Evolutionary conservation across 2,888 invertebrate species (phyloP).

Genomic region (Callosobruchus maculatus): DNA sequence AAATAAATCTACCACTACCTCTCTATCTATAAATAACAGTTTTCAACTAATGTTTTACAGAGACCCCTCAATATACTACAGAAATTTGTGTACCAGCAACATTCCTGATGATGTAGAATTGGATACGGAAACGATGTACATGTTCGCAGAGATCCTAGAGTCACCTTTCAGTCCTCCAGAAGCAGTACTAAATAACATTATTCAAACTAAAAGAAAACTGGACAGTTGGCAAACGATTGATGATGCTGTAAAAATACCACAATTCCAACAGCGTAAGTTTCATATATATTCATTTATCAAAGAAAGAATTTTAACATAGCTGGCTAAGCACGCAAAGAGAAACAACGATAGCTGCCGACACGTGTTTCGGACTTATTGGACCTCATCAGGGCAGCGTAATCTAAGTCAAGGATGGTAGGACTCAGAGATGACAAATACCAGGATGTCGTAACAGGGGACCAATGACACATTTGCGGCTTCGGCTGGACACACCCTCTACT

Average conservation of each 20-base stretch:
- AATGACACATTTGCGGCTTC: too few species aligned
- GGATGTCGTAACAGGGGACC: too few species aligned
- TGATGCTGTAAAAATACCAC: background rate
- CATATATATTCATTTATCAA: too few species aligned
- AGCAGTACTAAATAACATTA: conserved; percentile 20
- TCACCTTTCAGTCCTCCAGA: conserved; percentile 26
- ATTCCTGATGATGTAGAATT: conserved; percentile 19
- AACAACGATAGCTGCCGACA: too few species aligned
- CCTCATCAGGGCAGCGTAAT: too few species aligned
- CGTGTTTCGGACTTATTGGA: too few species aligned
- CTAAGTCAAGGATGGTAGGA: too few species aligned
- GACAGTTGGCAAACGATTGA: conserved; percentile 15
- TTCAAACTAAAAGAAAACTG: conserved; percentile 20
- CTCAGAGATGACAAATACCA: too few species aligned
- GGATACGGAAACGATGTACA: conserved; percentile 18
- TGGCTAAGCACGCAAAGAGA: too few species aligned
- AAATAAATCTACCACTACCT: too few species aligned
- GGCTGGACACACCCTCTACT: too few species aligned
- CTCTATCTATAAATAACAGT: background rate
- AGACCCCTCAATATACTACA: conserved; percentile 18
- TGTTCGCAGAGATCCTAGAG: conserved; percentile 22
- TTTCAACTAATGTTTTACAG: conserved; percentile 15
- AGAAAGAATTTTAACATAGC: too few species aligned
- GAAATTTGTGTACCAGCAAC: conserved; percentile 20
- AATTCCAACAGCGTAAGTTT: conserved; percentile 18